Conservation (phyloP, 2,113 vertebrate genomes). For the Platysteira castanea region DNA sequence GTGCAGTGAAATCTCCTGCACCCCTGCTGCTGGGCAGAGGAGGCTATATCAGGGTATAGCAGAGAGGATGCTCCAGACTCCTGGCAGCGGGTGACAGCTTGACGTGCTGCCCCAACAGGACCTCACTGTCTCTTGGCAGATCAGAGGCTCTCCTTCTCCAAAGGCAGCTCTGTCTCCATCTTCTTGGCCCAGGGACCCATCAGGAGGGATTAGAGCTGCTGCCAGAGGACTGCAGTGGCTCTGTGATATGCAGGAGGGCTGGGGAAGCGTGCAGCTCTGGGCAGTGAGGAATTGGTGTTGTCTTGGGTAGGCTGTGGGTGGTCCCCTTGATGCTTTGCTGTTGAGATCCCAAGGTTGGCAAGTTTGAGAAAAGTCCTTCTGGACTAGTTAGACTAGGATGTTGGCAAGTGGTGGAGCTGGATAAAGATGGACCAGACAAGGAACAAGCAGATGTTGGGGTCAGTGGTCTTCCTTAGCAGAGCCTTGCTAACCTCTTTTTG, state of each 20-base stretch:
- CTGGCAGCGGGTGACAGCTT: neutral
- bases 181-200: conserved; percentile 20
- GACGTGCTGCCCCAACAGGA: neutral
- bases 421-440: neutral
- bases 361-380: conserved; percentile 16
- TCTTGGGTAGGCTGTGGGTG: neutral
- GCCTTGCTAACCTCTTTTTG: neutral
- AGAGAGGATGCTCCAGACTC: neutral
- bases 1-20: neutral
- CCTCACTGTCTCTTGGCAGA: conserved; percentile 28
- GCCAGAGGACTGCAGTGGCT: conserved; percentile 13
- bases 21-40: neutral
- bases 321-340: neutral
- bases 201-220: conserved; percentile 47
- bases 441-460: neutral
- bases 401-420: neutral
- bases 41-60: neutral
- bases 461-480: neutral
- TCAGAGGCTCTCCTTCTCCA: conserved; percentile 1
- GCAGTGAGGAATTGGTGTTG: neutral
- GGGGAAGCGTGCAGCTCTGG: accelerated
- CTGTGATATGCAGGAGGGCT: neutral
- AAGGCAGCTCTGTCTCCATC: conserved; percentile 29
- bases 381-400: neutral
- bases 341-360: neutral